phyloP scores from a whole-genome alignment of 64 coral and sea anemone species.

The Hydrozoanthus tunicans region DNA sequence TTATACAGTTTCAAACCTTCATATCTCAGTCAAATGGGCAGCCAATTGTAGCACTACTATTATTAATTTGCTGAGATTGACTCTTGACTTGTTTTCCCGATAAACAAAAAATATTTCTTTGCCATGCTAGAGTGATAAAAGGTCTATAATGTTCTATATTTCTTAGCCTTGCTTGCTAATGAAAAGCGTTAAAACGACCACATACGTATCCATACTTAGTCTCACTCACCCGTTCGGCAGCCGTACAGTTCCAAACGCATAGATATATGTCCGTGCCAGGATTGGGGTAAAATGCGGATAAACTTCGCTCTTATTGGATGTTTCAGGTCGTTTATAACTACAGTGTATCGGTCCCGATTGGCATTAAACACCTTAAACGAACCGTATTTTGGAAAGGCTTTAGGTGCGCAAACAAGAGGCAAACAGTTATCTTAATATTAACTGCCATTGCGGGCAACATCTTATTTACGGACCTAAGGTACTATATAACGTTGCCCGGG shows the following conservation, averaged over 20 bases:
- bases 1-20: too few relatives aligned
- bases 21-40: too few relatives aligned
- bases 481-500: too few relatives aligned
- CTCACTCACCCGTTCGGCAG: slow-evolving; percentile 32
- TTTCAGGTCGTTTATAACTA: slow-evolving; percentile 41
- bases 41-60: too few relatives aligned
- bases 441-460: neutral
- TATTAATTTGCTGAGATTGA: too few relatives aligned
- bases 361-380: slow-evolving; percentile 57
- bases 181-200: neutral
- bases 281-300: slow-evolving; percentile 54
- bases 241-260: slow-evolving; percentile 75
- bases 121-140: too few relatives aligned
- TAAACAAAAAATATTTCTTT: too few relatives aligned
- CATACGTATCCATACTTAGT: too few relatives aligned
- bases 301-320: slow-evolving; percentile 47
- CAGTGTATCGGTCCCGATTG: slow-evolving; percentile 46
- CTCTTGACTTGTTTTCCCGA: too few relatives aligned
- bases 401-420: neutral
- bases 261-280: slow-evolving; percentile 23
- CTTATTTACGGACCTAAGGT: too few relatives aligned
- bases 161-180: neutral
- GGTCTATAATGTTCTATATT: too few relatives aligned
- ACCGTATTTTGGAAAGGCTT: neutral
- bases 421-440: neutral